phyloP scores from a whole-genome alignment of 1,140 invertebrate species.

The Drosophila ironensis region DNA sequence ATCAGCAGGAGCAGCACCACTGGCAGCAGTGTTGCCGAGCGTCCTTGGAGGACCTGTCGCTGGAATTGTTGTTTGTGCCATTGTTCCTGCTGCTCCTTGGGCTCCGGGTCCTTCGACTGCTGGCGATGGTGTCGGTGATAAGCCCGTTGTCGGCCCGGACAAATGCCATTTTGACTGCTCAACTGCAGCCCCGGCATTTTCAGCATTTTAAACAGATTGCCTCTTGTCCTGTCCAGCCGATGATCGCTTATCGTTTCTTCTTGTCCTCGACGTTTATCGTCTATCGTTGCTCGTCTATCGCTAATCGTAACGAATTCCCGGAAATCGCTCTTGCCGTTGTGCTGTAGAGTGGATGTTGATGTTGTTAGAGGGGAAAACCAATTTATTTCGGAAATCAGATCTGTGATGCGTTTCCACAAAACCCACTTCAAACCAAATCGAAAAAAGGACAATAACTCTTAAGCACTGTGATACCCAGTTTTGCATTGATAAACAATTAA shows the following conservation, averaged over 20 bases:
- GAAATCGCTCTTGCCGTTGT: neutral
- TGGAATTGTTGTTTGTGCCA: slow-evolving; percentile 5
- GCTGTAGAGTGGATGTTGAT: slow-evolving; percentile 18
- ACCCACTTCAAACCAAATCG: slow-evolving; percentile 6
- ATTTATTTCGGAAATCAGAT: slow-evolving; percentile 31
- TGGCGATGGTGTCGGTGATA: slow-evolving; percentile 5
- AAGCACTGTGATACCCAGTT: neutral
- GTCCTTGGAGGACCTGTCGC: slow-evolving; percentile 25
- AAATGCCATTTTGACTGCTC: slow-evolving; percentile 16
- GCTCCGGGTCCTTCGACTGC: neutral
- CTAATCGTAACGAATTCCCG: neutral
- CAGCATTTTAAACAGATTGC: slow-evolving; percentile 28
- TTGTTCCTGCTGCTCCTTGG: slow-evolving; percentile 10
- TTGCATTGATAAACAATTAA: too few relatives aligned
- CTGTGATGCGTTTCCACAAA: slow-evolving; percentile 7
- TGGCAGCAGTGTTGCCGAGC: slow-evolving; percentile 43
- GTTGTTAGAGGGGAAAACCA: slow-evolving; percentile 11
- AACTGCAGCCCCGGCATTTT: slow-evolving; percentile 43
- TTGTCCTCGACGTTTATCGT: slow-evolving; percentile 13
- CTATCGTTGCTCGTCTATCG: slow-evolving; percentile 11
- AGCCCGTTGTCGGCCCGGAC: slow-evolving; percentile 13
- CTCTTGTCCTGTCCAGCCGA: neutral
- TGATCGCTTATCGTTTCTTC: slow-evolving; percentile 10
- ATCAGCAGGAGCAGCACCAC: slow-evolving; percentile 54
- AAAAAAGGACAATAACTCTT: neutral